Conservation (phyloP, 2,797 vertebrate genomes). For the Distichodus sexfasciatus region DNA sequence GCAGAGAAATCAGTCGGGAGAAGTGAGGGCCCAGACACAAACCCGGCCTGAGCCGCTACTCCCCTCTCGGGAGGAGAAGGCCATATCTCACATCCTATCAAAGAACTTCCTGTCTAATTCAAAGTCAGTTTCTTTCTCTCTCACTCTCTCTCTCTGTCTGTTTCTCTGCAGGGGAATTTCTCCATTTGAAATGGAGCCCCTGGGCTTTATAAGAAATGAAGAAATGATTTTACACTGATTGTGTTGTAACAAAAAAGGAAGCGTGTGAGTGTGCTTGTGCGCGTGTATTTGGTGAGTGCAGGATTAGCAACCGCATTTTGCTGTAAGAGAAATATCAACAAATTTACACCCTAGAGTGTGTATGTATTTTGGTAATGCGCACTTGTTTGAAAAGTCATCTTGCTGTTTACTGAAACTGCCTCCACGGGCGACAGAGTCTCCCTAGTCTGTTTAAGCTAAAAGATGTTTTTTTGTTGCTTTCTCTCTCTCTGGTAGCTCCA, state of each 20-base stretch:
- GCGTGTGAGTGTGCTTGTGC: neutral
- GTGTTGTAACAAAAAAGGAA: neutral
- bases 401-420: constrained; percentile 32
- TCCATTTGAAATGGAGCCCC: constrained; percentile 14
- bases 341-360: constrained; percentile 3
- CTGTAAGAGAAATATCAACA: constrained; percentile 4
- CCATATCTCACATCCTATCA: constrained; percentile 7
- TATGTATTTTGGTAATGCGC: constrained; percentile 30
- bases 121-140: constrained; percentile 5
- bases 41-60: neutral
- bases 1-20: constrained; percentile 23
- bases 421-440: constrained; percentile 23
- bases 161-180: constrained; percentile 1
- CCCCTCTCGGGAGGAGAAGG: neutral
- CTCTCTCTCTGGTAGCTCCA: neutral
- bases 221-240: neutral
- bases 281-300: neutral
- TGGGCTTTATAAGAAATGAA: constrained; percentile 6
- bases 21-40: constrained; percentile 8
- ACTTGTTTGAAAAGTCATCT: constrained; percentile 23
- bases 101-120: constrained; percentile 14
- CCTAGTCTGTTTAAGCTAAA: constrained; percentile 19
- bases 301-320: constrained; percentile 1
- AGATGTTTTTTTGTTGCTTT: neutral
- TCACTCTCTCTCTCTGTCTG: neutral